A percentile compares a stretch with the other conserved stretches of the same genome.
Evolutionary conservation across 2,888 invertebrate species (phyloP).

Genomic region (Drosophila suboccidentalis): DNA sequence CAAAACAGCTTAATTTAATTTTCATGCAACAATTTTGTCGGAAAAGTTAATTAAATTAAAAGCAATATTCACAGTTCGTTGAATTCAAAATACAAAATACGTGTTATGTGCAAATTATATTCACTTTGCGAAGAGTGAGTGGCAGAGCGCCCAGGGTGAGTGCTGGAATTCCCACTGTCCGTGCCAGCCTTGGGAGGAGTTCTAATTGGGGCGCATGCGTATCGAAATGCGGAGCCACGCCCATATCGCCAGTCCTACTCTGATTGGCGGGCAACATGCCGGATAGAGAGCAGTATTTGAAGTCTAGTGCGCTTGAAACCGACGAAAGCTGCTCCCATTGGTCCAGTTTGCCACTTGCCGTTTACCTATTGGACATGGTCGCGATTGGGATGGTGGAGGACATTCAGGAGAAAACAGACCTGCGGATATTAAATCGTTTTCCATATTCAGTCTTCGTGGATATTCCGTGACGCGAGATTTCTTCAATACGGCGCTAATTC

Average conservation of each 20-base stretch:
- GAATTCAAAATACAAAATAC: conserved; percentile 64
- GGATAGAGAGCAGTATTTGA: background rate
- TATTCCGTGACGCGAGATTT: conserved; percentile 56
- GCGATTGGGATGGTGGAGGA: conserved; percentile 9
- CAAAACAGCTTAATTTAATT: conserved; percentile 55
- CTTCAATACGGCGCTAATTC: conserved; percentile 24
- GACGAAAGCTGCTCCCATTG: conserved; percentile 22
- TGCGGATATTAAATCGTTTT: conserved; percentile 29
- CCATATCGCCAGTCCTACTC: background rate
- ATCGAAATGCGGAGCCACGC: conserved; percentile 21
- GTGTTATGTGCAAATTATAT: conserved; percentile 51
- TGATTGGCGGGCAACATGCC: conserved; percentile 27
- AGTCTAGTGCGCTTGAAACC: background rate
- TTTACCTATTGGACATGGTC: conserved; percentile 23
- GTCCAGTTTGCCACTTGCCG: background rate
- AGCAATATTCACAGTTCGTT: conserved; percentile 75
- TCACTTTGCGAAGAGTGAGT: background rate
- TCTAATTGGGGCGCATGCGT: conserved; percentile 33
- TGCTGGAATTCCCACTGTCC: conserved; percentile 4
- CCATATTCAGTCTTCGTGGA: conserved; percentile 56
- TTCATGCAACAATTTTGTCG: conserved; percentile 52
- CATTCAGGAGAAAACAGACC: conserved; percentile 4
- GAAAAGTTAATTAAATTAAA: conserved; percentile 72
- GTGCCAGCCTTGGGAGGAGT: conserved; percentile 8
- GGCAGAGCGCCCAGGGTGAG: conserved; percentile 3